Percentiles rank a stretch among this genome's conserved stretches.
Evolutionary conservation across 2,113 vertebrate genomes (phyloP).

Genomic region (Azemiops feae): DNA sequence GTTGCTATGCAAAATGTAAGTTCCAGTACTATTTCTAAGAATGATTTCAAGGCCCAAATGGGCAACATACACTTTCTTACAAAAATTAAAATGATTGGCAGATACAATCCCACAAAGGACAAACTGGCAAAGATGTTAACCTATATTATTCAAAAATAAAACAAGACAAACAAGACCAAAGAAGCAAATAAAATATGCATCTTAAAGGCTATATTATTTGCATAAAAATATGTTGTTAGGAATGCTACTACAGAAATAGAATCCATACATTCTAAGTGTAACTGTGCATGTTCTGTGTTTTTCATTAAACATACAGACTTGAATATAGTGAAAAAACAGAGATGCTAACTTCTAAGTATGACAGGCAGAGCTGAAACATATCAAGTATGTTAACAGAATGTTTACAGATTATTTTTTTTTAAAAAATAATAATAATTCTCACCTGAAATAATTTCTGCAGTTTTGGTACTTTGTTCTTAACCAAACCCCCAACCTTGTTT

Average conservation of each 20-base stretch:
- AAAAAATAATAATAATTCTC: slow-evolving; percentile 17
- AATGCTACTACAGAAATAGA: not conserved
- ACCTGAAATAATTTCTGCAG: slow-evolving; percentile 92
- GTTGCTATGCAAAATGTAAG: not conserved
- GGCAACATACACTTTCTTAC: not conserved
- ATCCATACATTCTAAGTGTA: not conserved
- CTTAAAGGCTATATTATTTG: not conserved
- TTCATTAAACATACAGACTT: not conserved
- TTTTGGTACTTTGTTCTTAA: slow-evolving; percentile 82
- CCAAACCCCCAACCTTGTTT: slow-evolving; percentile 65
- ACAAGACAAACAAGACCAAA: not conserved
- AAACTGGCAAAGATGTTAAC: not conserved
- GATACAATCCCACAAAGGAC: not conserved
- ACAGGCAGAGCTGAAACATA: not conserved
- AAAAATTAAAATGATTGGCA: not conserved
- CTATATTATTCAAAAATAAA: not conserved
- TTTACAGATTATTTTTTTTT: not conserved
- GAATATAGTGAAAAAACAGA: not conserved
- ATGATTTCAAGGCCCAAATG: not conserved
- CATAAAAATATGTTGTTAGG: not conserved
- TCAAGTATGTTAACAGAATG: not conserved
- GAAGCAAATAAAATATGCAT: not conserved
- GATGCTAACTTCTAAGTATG: not conserved
- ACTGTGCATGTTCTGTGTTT: not conserved
- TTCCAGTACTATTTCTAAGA: not conserved